phyloP scores from a whole-genome alignment of 2,113 vertebrate species.

The Dicentrarchus labrax region DNA sequence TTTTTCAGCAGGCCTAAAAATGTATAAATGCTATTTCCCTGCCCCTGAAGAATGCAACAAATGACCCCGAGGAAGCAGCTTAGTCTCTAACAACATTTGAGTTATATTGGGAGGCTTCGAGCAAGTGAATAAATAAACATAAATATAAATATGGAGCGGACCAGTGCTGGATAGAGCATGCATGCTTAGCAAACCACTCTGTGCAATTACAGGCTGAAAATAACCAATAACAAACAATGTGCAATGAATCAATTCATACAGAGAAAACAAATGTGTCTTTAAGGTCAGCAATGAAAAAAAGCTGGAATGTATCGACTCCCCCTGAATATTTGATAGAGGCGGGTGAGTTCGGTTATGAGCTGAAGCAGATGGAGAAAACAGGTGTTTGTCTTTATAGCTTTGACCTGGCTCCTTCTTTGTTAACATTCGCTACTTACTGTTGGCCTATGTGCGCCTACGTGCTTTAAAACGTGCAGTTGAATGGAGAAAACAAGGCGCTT shows the following conservation, averaged over 20 bases:
- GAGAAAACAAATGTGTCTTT: constrained; percentile 28
- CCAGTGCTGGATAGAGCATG: not conserved
- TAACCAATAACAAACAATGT: constrained; percentile 7
- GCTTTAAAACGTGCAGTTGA: not conserved
- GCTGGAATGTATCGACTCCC: not conserved
- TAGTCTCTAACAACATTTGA: not conserved
- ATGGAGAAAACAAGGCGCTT: not conserved
- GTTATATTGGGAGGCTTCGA: not conserved
- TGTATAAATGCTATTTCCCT: not conserved
- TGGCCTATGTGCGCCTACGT: not conserved
- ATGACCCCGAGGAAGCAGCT: not conserved
- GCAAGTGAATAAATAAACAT: not conserved
- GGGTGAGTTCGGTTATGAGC: constrained; percentile 6
- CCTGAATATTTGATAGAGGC: constrained; percentile 28
- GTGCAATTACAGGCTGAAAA: constrained; percentile 24
- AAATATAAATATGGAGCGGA: constrained; percentile 1
- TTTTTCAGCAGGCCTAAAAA: not conserved
- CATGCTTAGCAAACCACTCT: not conserved
- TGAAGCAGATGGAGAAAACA: constrained; percentile 46
- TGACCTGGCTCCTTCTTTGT: constrained; percentile 5
- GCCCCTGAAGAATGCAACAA: not conserved
- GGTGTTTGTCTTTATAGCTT: constrained; percentile 37
- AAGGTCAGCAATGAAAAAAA: not conserved
- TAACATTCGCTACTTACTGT: not conserved
- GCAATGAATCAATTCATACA: constrained; percentile 6